Conservation (phyloP, 30 jellyfish, hydroid and myxozoan genomes). For the Rhopilema esculentum region DNA sequence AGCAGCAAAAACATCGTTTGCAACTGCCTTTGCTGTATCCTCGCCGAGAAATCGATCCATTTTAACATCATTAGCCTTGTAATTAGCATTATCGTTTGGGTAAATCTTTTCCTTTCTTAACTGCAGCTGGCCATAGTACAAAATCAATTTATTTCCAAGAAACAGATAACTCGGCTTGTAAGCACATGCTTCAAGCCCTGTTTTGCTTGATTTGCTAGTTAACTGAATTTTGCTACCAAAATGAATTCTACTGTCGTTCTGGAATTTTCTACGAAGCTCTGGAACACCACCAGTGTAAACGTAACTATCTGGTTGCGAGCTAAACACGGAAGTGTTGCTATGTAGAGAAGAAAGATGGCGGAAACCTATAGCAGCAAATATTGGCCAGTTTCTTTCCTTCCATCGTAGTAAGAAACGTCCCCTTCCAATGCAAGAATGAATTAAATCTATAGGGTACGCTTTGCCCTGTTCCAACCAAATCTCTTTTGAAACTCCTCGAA, state of each 20-base stretch:
- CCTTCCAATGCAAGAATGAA: neutral
- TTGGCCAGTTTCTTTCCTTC: constrained; percentile 14
- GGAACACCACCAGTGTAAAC: constrained; percentile 6
- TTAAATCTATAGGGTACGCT: constrained; percentile 44
- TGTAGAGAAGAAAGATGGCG: constrained; percentile 33
- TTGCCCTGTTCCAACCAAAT: constrained; percentile 43
- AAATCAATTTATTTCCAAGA: constrained; percentile 10
- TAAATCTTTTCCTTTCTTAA: constrained; percentile 63
- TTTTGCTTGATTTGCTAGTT: constrained; percentile 12
- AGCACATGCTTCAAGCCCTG: constrained; percentile 64
- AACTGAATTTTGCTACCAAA: constrained; percentile 19
- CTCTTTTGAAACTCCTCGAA: constrained; percentile 4
- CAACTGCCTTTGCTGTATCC: constrained; percentile 32
- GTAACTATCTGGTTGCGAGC: constrained; percentile 32
- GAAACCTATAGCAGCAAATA: constrained; percentile 6
- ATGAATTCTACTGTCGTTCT: constrained; percentile 20
- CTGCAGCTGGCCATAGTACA: constrained; percentile 60
- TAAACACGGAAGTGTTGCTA: neutral
- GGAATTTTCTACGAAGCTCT: constrained; percentile 17
- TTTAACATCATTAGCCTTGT: neutral
- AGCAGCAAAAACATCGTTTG: constrained; percentile 22
- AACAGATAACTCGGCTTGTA: constrained; percentile 71
- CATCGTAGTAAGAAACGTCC: constrained; percentile 27
- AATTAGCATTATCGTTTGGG: constrained; percentile 57
- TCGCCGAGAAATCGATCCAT: constrained; percentile 13